Evolutionary conservation across 2,113 vertebrate species (phyloP), one percentile per base, ranked within the genome.

Genomic region (Catharus minimus): DNA sequence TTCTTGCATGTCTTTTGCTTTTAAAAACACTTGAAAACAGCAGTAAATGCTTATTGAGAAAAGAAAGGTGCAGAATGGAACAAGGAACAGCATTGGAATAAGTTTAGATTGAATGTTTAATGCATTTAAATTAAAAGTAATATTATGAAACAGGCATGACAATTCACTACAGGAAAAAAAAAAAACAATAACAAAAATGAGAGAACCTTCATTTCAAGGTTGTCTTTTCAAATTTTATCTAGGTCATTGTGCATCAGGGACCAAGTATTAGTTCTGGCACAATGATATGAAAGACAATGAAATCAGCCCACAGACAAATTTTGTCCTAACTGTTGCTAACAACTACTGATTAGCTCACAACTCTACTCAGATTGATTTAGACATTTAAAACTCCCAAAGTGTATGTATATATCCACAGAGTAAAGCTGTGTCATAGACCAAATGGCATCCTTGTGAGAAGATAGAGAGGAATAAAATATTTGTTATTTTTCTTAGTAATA

Each of bases 211-310:
- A 43, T 50, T 83, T 83, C 30, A 23, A 83, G 41, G 18, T 41
- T 28, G 11, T 76, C 49, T 30, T 89, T 91, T 91, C 41, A 92
- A 78, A 84, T 83, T 86, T 90, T 79, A 86, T 60, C 58, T 71
- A 79, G 65, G 66, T 71, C 72, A 53, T 4, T 39, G 18, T 89
- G 61, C 47, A 84, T 53, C 14, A 52, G 87, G 26, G 60, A 90
- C 58, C 13, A 69, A 64, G 60, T 56, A 66, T 73, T 73, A 85
- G 69, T 32, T 80, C 60, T 74, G 50, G 21, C 47, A 64, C 57
- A 69, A 33, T 17, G 33, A 22, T 55, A 14, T 27, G 36, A 67
- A 88, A 74, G 33, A 64, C 72, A 83, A 65, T 28, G 57, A 92
- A 92, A 47, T 78, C 79, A 88, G 13, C 18, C 76, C n/a, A 88